Evolutionary conservation across 2,113 vertebrate genomes (phyloP).

Genomic region (Tetraodon nigroviridis): DNA sequence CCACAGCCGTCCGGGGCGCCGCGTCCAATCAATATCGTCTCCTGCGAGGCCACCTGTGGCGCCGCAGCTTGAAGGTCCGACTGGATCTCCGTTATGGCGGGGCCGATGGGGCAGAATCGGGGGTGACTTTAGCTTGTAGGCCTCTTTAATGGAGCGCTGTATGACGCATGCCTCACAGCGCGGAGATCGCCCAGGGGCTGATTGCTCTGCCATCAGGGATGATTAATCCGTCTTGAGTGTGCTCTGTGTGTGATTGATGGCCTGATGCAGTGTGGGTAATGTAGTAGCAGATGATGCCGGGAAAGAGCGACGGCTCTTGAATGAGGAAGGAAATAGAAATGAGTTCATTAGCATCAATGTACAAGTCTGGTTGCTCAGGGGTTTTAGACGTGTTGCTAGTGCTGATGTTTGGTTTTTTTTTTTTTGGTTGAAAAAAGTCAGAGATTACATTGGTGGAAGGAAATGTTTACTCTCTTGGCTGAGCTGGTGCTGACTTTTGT

Average conservation of each 20-base stretch:
- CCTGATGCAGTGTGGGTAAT: conserved; percentile 58
- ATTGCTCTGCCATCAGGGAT: conserved; percentile 52
- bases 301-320: conserved; percentile 39
- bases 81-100: conserved; percentile 52
- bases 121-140: conserved; percentile 20
- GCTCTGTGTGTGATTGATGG: conserved; percentile 57
- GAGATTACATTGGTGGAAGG: conserved; percentile 6
- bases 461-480: conserved; percentile 52
- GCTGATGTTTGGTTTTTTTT: too few relatives aligned
- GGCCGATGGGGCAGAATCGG: conserved; percentile 39
- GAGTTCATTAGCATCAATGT: conserved; percentile 28
- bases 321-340: conserved; percentile 8
- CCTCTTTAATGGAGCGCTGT: conserved; percentile 37
- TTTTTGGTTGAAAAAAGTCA: conserved; percentile 24
- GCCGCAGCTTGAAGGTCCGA: conserved; percentile 19
- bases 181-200: conserved; percentile 47
- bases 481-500: conserved; percentile 16
- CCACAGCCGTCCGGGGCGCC: conserved; percentile 33
- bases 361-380: conserved; percentile 19
- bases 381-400: conserved; percentile 27
- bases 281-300: conserved; percentile 52
- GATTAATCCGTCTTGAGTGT: conserved; percentile 51
- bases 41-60: conserved; percentile 38
- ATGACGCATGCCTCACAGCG: conserved; percentile 41
- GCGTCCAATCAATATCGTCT: conserved; percentile 42